phyloP scores from a whole-genome alignment of 2,113 vertebrate species.

The Dissostichus mawsoni region DNA sequence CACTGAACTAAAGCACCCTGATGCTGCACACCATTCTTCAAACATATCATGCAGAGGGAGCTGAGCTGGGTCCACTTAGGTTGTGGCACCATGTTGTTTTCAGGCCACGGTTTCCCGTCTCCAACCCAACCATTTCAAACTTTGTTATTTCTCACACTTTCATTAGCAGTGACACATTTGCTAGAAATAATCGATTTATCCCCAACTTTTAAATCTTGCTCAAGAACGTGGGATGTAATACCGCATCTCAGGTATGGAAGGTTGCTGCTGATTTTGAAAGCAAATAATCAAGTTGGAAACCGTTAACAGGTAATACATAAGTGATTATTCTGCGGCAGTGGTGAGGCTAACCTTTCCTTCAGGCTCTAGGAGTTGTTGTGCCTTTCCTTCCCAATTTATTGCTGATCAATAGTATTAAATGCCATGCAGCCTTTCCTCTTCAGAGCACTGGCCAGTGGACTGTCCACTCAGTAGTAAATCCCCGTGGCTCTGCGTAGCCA shows the following conservation, averaged over 20 bases:
- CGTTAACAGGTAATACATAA: conserved; percentile 5
- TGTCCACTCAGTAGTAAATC: conserved; percentile 70
- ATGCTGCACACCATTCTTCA: background rate
- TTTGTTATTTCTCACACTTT: conserved; percentile 28
- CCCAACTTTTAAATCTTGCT: background rate
- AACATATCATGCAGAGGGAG: background rate
- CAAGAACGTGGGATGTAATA: background rate
- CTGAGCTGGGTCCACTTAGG: background rate
- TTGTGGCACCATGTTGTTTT: background rate
- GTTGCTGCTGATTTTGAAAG: conserved; percentile 12
- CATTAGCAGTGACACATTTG: background rate
- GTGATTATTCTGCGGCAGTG: conserved; percentile 42
- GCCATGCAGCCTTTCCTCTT: conserved; percentile 58
- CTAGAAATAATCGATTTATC: background rate
- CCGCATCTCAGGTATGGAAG: background rate
- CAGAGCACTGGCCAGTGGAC: conserved; percentile 48
- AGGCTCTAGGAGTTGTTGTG: conserved; percentile 47
- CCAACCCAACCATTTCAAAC: conserved; percentile 4
- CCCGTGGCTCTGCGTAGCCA: conserved; percentile 50
- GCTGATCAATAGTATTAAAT: conserved; percentile 77
- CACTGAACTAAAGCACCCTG: background rate
- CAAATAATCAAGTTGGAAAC: conserved; percentile 10
- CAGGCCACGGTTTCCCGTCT: background rate
- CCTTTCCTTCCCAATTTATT: conserved; percentile 61
- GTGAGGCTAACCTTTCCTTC: conserved; percentile 48